Base-by-base conservation (phyloP, 30 jellyfish, hydroid and myxozoan species). In the Turritopsis rubra region DNA sequence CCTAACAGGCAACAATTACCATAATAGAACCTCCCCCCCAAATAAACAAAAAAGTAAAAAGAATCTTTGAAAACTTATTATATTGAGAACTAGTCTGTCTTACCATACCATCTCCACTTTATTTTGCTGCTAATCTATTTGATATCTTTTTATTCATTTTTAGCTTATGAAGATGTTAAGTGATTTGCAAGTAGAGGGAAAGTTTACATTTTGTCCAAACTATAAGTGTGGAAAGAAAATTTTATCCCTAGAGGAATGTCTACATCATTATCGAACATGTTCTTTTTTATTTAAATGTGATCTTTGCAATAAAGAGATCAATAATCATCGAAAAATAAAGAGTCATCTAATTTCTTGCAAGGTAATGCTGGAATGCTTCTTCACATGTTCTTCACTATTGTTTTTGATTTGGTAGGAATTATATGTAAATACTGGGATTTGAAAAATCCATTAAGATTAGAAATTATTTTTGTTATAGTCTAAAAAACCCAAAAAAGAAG, bases 211-310 rank as follows among this genome's bases (percentile, higher is more conserved):
- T 29, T 82, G 88, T 82, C 72, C 28, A 27, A 82, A 82, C 72
- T 71, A 65, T 28, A 82, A 82, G 29, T 82, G 88, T 29, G 85
- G 73, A 19, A 71, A 68, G 52, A 28, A 68, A 28, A 68, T 82
- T 66, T 65, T 25, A 23, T 26, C 53, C 21, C 53, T 71, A 3
- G 88, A 82, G 28, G 88, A 82, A 30, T 24, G 53, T 71, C 24
- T 66, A 17, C 77, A 65, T 1, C 88, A 82, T 66, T 66, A 24
- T 31, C 88, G 88, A 16, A 41, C 85, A 13, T 82, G 88, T 82
- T 75, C 29, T 5, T 82, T 26, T 71, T 52, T 82, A 68, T 68
- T 65, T 86, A 71, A 82, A 71, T 71, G 88, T 71, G 52, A 65
- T 26, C 73, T 65, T 68, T 82, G 88, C 70, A 24, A 18, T 29